Base-by-base conservation (phyloP, 2,888 invertebrate genomes). In the Caradrina kadenii region DNA sequence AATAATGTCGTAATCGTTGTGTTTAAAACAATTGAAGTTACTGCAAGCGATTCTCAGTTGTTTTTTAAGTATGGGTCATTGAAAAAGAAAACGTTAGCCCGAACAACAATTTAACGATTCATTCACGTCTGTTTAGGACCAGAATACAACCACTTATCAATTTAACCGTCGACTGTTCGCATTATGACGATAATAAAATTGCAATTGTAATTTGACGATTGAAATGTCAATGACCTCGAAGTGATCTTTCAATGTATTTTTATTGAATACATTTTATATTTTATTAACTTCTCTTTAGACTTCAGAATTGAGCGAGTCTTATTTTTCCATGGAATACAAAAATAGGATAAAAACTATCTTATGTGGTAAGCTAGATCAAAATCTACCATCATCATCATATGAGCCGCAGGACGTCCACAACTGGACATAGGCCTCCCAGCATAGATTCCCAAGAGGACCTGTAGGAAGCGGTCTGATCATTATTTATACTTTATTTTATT, bases 131-230 rank as follows among this genome's bases (percentile, higher is more conserved):
- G 64, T 72, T 67, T 45, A 65, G 49, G 50, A 60, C 54, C 22
- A 53, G 42, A 68, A 73, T 63, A 78, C 35, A 65, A 55, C 48
- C 73, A 73, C 59, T 78, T 78, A 42, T 49, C 54, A 60, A 68
- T 68, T 68, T 77, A 54, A 64, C 15, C 52, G 64, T 22, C 54
- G 39, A 55, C 1, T 54, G 35, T 53, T 52, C 52, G 48, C n/a
- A 21, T 63, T 61, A 60, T 45, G 54, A 31, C 19, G 45, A 54
- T 55, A 52, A 60, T 77, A 77, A 77, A 77, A 73, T 68, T n/a
- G 54, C 50, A 67, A 64, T 68, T 71, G 71, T 49, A 35, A 42
- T 26, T 67, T 48, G 39, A 31, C 31, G 48, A 63, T 65, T 73
- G 35, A 63, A 63, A 77, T 11, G 63, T 61, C 61, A 67, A 67